Evolutionary conservation across 2,113 vertebrate genomes (phyloP).

Genomic region (Marmota flaviventris): DNA sequence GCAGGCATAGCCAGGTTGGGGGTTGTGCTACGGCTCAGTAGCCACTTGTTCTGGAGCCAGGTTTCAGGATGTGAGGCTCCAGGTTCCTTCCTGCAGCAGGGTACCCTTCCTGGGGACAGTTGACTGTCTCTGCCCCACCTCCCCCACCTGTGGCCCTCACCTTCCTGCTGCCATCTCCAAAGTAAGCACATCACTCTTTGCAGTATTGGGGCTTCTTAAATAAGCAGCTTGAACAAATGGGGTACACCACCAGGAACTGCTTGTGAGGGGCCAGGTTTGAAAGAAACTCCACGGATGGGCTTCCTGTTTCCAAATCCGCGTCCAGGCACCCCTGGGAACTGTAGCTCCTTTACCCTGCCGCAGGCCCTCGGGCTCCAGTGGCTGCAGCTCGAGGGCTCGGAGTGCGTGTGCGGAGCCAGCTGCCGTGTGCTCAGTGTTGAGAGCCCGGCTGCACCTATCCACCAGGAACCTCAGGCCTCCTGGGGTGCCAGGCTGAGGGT

Average conservation of each 20-base stretch:
- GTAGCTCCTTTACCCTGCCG: accelerated
- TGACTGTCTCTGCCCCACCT: not conserved
- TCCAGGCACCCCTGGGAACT: not conserved
- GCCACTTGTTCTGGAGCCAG: not conserved
- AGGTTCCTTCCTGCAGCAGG: too few relatives aligned
- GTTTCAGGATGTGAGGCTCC: too few relatives aligned
- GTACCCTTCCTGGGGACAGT: not conserved
- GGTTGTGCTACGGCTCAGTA: not conserved
- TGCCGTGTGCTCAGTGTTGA: not conserved
- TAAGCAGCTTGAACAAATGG: not conserved
- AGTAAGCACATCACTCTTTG: not conserved
- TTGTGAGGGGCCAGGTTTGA: not conserved
- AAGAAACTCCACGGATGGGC: not conserved
- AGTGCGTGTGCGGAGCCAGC: not conserved
- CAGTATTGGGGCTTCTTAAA: not conserved
- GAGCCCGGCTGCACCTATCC: too few relatives aligned
- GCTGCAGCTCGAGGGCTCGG: not conserved
- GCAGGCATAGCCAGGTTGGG: not conserved
- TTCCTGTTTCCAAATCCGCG: accelerated
- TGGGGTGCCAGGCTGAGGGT: accelerated
- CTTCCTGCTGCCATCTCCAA: accelerated
- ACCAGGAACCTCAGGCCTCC: not conserved
- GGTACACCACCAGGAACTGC: not conserved
- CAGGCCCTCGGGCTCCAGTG: not conserved
- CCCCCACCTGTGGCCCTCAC: too few relatives aligned